Percentiles rank a stretch among this genome's conserved stretches.
Evolutionary conservation across 2,888 invertebrate genomes (phyloP).

Genomic region (Osmoderma eremita): DNA sequence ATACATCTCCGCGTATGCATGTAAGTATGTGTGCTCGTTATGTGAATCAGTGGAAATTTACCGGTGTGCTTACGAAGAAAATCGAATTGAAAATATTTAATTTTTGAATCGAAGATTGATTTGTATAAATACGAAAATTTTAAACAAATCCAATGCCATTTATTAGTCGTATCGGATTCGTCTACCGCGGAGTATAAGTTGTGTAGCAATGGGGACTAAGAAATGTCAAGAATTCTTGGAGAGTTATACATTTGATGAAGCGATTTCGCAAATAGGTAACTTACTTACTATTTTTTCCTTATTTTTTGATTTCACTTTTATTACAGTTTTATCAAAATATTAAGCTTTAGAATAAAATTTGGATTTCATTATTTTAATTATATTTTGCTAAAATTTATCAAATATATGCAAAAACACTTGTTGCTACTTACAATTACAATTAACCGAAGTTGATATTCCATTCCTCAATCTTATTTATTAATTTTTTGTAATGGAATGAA

Average conservation of each 20-base stretch:
- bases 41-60: conserved; percentile 29
- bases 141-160: conserved; percentile 29
- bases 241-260: conserved; percentile 46
- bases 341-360: too few relatives aligned
- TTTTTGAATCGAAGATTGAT: background rate
- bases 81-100: conserved; percentile 11
- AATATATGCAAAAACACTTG: too few relatives aligned
- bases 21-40: background rate
- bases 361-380: too few relatives aligned
- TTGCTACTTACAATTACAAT: too few relatives aligned
- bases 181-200: background rate
- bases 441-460: too few relatives aligned
- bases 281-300: conserved; percentile 27
- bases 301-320: background rate
- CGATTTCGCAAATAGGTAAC: conserved; percentile 48
- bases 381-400: too few relatives aligned
- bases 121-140: conserved; percentile 21
- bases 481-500: too few relatives aligned
- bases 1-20: background rate
- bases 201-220: conserved; percentile 1
- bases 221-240: conserved; percentile 26
- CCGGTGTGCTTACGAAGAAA: conserved; percentile 3
- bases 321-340: background rate
- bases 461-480: too few relatives aligned
- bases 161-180: background rate